Evolutionary conservation across 2,113 vertebrate genomes (phyloP), one percentile per base, ranked within the genome.

Genomic region (Corapipo altera): DNA sequence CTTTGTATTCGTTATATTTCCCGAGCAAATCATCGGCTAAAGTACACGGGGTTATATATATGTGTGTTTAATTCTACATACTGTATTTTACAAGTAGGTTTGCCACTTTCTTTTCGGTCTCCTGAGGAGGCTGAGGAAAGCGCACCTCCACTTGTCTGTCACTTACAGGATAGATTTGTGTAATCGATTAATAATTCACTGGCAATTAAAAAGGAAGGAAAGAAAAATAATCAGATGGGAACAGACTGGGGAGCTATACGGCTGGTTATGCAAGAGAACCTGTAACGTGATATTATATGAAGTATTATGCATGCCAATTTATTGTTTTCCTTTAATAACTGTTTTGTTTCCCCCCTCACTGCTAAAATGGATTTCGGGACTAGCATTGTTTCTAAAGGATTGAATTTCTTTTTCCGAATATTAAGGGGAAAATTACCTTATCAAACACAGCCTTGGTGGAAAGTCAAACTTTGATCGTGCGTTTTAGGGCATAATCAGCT

Each of bases 271-370:
- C 92, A 88, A 92, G 80, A 12, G 51, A 91, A 77, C 69, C 70
- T 93, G 92, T 94, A 92, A 92, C n/a, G 32, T 54, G 74, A 76
- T 95, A 84, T 83, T 96, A 86, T 96, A 96, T 71, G 87, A 93
- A 91, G 66, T 97, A 95, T 94, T 97, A 95, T 96, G 96, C 96
- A 96, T 96, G 96, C 67, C 76, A 89, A 92, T 32, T 35, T 94
- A 54, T 75, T 81, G 32, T 81, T 93, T 87, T 61, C 41, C 43
- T 91, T 89, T 85, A 81, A 69, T 59, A 77, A 64, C 30, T 75
- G 37, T 70, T 94, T 91, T 85, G 39, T 74, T 86, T n/a, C 12
- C 28, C 41, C 64, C 3, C 33, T 5, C 41, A 16, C 78, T 58
- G 52, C 41, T 93, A 81, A 87, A 88, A 75, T 55, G 27, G 88